These are phyloP conservation scores for Sigmodon hispidus DNA, from an alignment of 2,113 vertebrate genomes.

Conservation along the genomic window DNA sequence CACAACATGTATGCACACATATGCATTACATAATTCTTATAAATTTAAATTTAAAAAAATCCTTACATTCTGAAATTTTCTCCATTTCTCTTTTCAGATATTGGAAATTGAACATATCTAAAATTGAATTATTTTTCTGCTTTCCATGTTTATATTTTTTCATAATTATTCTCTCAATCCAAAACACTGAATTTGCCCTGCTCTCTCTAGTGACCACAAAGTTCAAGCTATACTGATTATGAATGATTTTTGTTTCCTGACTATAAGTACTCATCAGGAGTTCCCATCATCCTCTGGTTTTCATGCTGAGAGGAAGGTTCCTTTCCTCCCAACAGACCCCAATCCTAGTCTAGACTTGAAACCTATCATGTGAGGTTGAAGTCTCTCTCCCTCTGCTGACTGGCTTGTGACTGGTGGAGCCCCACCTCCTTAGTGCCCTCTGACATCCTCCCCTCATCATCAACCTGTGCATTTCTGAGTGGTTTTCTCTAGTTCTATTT, in stretches of 20 bases:
- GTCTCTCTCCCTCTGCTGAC: not conserved
- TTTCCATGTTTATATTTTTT: not conserved
- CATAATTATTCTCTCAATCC: not conserved
- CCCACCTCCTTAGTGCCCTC: accelerated
- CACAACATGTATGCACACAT: not conserved
- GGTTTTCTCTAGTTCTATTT: not conserved
- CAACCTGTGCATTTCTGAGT: not conserved
- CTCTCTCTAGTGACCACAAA: not conserved
- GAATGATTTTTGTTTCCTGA: not conserved
- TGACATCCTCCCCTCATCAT: not conserved
- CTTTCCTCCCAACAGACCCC: not conserved
- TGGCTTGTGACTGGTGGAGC: not conserved
- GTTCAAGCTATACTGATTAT: not conserved
- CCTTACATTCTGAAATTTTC: not conserved
- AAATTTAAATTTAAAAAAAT: not conserved
- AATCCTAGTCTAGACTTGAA: not conserved
- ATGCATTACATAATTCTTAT: no score
- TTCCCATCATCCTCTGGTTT: not conserved
- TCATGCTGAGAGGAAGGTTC: not conserved
- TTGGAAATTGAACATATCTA: not conserved
- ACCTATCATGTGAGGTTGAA: not conserved
- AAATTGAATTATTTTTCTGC: not conserved
- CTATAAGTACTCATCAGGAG: not conserved
- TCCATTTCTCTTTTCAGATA: not conserved
- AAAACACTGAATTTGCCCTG: not conserved